These are phyloP conservation scores for Pollenia labialis DNA, from an alignment of 2,888 invertebrate species.

Conservation along the genomic window DNA sequence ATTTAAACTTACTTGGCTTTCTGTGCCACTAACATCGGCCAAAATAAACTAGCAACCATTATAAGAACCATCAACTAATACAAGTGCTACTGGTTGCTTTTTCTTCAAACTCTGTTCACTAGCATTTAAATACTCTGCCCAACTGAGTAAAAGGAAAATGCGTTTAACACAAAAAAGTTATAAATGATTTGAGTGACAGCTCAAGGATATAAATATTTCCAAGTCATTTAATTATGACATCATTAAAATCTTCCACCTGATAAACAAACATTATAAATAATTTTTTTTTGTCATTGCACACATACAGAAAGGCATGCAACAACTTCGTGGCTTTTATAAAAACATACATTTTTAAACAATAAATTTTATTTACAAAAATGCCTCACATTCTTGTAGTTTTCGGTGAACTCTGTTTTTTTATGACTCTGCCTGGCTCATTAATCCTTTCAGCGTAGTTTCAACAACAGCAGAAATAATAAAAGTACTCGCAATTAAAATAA, in stretches of 20 bases:
- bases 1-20: not conserved
- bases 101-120: not conserved
- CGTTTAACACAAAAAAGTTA: slow-evolving; percentile 30
- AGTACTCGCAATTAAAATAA: not conserved
- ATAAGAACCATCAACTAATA: not conserved
- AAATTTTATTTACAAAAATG: slow-evolving; percentile 16
- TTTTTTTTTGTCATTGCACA: not conserved
- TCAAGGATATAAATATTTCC: slow-evolving; percentile 73
- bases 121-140: not conserved
- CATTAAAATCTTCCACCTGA: slow-evolving; percentile 76
- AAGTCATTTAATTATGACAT: slow-evolving; percentile 76
- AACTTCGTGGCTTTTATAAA: not conserved
- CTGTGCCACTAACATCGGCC: not conserved
- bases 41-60: slow-evolving; percentile 19
- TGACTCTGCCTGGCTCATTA: slow-evolving; percentile 27
- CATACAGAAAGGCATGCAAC: not conserved
- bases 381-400: not conserved
- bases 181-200: slow-evolving; percentile 64
- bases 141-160: slow-evolving; percentile 31
- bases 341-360: not conserved
- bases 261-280: slow-evolving; percentile 59
- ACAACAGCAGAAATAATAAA: slow-evolving; percentile 30
- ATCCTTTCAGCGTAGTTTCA: slow-evolving; percentile 38
- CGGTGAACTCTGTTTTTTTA: slow-evolving; percentile 1
- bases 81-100: not conserved